Percentiles rank a stretch among this genome's conserved stretches.
Conservation (phyloP, 2,113 vertebrate genomes). For the Chitala chitala region DNA sequence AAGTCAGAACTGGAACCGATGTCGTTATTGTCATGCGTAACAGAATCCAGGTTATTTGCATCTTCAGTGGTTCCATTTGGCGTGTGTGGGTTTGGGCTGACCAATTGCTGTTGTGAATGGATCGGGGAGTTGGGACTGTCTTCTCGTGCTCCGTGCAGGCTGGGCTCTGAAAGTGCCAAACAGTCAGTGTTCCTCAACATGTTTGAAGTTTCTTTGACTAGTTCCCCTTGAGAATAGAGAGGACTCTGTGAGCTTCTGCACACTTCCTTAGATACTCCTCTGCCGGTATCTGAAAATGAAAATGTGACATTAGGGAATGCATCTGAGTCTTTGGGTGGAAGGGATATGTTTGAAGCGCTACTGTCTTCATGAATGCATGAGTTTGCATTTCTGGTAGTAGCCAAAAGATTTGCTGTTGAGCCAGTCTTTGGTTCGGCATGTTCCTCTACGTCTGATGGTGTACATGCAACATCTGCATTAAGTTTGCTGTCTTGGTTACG, state of each 20-base stretch:
- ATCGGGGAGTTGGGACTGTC: neutral
- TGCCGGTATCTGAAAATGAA: too few species aligned
- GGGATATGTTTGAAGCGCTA: neutral
- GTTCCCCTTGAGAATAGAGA: neutral
- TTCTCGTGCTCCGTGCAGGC: constrained; percentile 11
- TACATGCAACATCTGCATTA: neutral
- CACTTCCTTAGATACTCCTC: too few species aligned
- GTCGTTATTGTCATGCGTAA: neutral
- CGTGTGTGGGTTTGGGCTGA: neutral
- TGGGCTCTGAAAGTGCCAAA: neutral
- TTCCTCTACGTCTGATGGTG: constrained; percentile 23
- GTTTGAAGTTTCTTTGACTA: neutral
- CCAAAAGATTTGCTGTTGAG: neutral
- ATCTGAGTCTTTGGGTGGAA: neutral
- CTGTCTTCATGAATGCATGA: constrained; percentile 10
- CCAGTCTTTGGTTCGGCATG: neutral
- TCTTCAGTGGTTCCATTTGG: neutral
- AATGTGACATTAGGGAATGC: too few species aligned
- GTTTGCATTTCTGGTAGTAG: neutral
- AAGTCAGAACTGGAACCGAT: neutral
- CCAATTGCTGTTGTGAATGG: constrained; percentile 11
- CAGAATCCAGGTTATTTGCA: neutral
- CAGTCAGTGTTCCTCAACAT: constrained; percentile 9
- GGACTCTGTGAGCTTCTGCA: neutral
- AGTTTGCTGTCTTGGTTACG: constrained; percentile 12